Evolutionary conservation across 2,888 invertebrate genomes (phyloP).

Genomic region (Drosophila cognata): DNA sequence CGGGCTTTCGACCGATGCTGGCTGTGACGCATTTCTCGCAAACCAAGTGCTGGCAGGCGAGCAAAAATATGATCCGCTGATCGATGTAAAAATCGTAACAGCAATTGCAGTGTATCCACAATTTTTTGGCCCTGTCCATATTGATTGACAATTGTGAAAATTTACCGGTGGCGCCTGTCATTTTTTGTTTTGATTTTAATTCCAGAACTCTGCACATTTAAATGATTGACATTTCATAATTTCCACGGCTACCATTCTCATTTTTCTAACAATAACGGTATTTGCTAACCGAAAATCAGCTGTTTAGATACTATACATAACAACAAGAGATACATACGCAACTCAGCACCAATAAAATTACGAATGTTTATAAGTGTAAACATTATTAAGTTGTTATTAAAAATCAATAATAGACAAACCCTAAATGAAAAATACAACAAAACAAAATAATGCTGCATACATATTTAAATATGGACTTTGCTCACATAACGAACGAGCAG

Average conservation of each 20-base stretch:
- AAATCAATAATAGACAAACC: not conserved
- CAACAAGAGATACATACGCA: not conserved
- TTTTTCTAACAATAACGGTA: not conserved
- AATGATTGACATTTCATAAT: not conserved
- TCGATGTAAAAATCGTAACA: conserved; percentile 68
- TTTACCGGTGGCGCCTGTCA: not conserved
- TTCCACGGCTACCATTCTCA: conserved; percentile 15
- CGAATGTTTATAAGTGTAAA: not conserved
- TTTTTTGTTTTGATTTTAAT: not conserved
- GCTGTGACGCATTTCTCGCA: conserved; percentile 72
- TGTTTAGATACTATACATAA: conserved; percentile 19
- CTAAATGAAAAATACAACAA: not conserved
- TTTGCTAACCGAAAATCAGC: conserved; percentile 28
- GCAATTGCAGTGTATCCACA: conserved; percentile 82
- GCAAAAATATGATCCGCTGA: conserved; percentile 63
- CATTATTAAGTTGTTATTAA: not conserved
- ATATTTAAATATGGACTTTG: not conserved
- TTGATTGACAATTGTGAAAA: not conserved
- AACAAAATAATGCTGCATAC: not conserved
- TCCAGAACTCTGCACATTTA: not conserved
- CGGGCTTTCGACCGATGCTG: conserved; percentile 42
- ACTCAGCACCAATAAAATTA: not conserved
- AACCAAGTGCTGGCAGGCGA: conserved; percentile 77
- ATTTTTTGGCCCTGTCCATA: conserved; percentile 22
- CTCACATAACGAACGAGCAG: conserved; percentile 11